A percentile compares a stretch with the other conserved stretches of the same genome.
phyloP scores from a whole-genome alignment of 2,888 invertebrate species.

The Agrochola macilenta region DNA sequence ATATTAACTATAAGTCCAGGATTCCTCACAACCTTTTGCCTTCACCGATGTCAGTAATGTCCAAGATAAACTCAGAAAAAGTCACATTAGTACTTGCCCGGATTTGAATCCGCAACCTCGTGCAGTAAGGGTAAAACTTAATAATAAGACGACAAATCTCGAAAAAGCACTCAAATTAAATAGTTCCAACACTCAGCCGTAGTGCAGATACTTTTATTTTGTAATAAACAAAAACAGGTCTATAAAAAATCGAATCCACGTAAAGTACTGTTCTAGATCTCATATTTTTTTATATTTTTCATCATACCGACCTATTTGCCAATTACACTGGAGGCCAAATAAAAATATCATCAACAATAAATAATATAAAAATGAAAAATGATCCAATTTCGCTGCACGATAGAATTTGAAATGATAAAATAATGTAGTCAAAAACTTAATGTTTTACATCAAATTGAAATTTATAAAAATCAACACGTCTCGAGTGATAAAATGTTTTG shows the following conservation, averaged over 20 bases:
- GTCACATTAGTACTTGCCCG: no score
- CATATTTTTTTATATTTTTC: neutral
- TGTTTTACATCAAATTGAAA: constrained; percentile 25
- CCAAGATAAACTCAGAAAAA: no score
- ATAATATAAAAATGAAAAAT: constrained; percentile 43
- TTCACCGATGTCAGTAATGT: no score
- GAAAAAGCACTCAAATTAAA: neutral
- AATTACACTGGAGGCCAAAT: constrained; percentile 22
- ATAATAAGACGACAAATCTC: neutral
- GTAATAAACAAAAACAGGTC: neutral
- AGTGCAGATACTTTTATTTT: neutral
- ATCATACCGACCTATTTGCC: neutral
- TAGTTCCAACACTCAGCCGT: neutral
- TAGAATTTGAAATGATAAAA: constrained; percentile 27
- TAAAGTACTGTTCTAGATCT: neutral
- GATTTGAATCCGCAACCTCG: no score
- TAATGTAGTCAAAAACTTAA: constrained; percentile 22
- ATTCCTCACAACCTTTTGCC: no score
- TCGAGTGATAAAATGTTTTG: constrained; percentile 32
- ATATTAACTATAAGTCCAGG: no score
- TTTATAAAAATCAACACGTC: constrained; percentile 29
- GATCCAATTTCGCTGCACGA: neutral
- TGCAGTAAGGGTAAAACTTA: neutral
- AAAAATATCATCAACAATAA: constrained; percentile 34
- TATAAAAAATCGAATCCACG: neutral